Conservation (phyloP, 2,888 invertebrate genomes). For the Drosophila neotestacea region DNA sequence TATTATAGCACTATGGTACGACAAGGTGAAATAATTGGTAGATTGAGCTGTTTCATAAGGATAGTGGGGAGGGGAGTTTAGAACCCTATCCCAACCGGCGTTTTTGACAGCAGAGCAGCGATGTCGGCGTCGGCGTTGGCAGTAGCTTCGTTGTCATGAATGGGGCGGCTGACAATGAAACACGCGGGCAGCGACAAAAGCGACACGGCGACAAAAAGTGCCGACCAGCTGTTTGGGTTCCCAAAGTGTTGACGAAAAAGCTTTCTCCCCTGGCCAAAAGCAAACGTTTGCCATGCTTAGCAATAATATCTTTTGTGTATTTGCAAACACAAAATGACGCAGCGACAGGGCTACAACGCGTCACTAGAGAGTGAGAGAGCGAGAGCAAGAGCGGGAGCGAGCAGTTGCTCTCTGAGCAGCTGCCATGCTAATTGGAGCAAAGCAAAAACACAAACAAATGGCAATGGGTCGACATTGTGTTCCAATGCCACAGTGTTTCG, state of each 20-base stretch:
- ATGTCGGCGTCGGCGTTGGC: conserved; percentile 8
- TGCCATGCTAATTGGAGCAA: conserved; percentile 74
- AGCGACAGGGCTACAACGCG: conserved; percentile 68
- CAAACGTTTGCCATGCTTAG: conserved; percentile 47
- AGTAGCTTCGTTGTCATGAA: conserved; percentile 61
- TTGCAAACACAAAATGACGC: conserved; percentile 73
- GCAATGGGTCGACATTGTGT: conserved; percentile 67
- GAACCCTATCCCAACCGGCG: conserved; percentile 83
- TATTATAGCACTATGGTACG: conserved; percentile 21
- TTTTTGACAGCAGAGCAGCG: conserved; percentile 46
- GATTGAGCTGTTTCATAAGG: not conserved
- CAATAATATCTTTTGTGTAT: conserved; percentile 40
- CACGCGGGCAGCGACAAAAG: conserved; percentile 38
- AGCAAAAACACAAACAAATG: conserved; percentile 79
- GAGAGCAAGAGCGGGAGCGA: conserved; percentile 5
- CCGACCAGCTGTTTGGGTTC: conserved; percentile 79
- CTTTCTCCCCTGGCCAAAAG: conserved; percentile 74
- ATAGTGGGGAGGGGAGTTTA: conserved; percentile 31
- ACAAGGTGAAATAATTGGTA: conserved; percentile 48
- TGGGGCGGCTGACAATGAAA: conserved; percentile 78
- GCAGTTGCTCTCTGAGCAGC: conserved; percentile 32
- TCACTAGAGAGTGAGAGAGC: conserved; percentile 5
- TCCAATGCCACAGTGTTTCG: conserved; percentile 71
- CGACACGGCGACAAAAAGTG: conserved; percentile 67
- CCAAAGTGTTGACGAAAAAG: conserved; percentile 62